Evolutionary conservation across 2,113 vertebrate species (phyloP).

Genomic region (Nothoprocta pentlandii): DNA sequence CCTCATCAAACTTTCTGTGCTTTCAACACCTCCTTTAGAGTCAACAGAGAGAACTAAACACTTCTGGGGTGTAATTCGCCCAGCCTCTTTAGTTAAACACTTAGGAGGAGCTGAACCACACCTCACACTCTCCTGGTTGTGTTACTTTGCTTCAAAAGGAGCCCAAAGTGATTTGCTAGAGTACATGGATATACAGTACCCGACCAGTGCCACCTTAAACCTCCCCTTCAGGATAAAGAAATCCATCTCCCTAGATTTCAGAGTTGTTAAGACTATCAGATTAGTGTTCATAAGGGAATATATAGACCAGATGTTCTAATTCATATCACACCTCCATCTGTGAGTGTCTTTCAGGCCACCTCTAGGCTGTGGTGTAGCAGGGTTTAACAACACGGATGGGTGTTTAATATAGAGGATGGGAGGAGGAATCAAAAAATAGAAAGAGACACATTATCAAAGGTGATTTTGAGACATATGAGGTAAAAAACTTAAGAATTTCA

Average conservation of each 20-base stretch:
- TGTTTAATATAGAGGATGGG: not conserved
- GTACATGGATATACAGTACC: fast-evolving
- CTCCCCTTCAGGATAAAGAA: not conserved
- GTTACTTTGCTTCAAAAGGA: not conserved
- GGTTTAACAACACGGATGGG: not conserved
- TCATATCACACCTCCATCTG: not conserved
- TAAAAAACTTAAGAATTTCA: not conserved
- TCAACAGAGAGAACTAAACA: constrained; percentile 22
- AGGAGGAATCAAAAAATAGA: not conserved
- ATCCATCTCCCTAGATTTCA: not conserved
- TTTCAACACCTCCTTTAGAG: not conserved
- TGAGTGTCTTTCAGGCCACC: not conserved
- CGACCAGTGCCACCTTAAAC: not conserved
- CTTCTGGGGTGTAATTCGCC: not conserved
- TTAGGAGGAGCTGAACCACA: not conserved
- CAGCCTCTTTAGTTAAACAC: not conserved
- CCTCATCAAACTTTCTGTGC: not conserved
- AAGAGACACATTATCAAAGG: not conserved
- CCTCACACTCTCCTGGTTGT: not conserved
- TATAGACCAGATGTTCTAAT: not conserved
- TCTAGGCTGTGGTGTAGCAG: not conserved
- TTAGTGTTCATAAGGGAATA: not conserved
- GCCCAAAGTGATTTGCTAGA: not conserved
- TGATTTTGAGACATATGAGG: not conserved
- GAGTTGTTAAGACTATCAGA: not conserved